phyloP scores from a whole-genome alignment of 2,888 invertebrate genomes.

The Apeira syringaria region DNA sequence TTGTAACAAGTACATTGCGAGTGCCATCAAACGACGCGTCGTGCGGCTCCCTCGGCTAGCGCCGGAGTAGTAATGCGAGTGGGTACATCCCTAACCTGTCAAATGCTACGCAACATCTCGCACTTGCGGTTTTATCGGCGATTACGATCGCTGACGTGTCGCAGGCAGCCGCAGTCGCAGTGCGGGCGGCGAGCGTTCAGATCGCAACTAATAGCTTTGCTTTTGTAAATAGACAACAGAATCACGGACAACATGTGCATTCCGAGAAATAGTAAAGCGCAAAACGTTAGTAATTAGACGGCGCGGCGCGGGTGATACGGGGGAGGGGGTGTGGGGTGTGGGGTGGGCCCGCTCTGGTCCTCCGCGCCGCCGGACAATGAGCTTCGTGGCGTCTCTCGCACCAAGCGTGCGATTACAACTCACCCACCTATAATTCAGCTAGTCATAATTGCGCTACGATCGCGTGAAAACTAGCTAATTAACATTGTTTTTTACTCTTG shows the following conservation, averaged over 20 bases:
- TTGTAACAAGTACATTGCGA: constrained; percentile 2
- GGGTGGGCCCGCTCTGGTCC: constrained; percentile 34
- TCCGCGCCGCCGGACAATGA: constrained; percentile 42
- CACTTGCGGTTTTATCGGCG: constrained; percentile 37
- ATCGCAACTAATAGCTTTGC: constrained; percentile 37
- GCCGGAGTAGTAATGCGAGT: constrained; percentile 32
- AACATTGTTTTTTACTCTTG: constrained; percentile 64
- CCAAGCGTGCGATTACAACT: constrained; percentile 52
- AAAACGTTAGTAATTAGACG: constrained; percentile 53
- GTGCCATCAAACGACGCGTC: too few relatives aligned
- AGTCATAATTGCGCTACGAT: constrained; percentile 62
- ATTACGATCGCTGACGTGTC: constrained; percentile 47
- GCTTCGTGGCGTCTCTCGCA: constrained; percentile 36
- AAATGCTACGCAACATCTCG: constrained; percentile 47
- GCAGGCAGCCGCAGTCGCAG: constrained; percentile 39
- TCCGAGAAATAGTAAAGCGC: constrained; percentile 45
- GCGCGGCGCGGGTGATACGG: constrained; percentile 51
- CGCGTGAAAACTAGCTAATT: constrained; percentile 63
- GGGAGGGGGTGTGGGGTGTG: too few relatives aligned
- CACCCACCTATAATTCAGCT: constrained; percentile 55
- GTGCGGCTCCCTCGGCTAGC: too few relatives aligned
- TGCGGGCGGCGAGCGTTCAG: constrained; percentile 3
- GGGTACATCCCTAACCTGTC: constrained; percentile 46
- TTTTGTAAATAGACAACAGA: constrained; percentile 47
- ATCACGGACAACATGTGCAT: constrained; percentile 38